Percentiles rank a stretch among this genome's conserved stretches.
phyloP scores from a whole-genome alignment of 2,113 vertebrate species.

The Etheostoma spectabile region DNA sequence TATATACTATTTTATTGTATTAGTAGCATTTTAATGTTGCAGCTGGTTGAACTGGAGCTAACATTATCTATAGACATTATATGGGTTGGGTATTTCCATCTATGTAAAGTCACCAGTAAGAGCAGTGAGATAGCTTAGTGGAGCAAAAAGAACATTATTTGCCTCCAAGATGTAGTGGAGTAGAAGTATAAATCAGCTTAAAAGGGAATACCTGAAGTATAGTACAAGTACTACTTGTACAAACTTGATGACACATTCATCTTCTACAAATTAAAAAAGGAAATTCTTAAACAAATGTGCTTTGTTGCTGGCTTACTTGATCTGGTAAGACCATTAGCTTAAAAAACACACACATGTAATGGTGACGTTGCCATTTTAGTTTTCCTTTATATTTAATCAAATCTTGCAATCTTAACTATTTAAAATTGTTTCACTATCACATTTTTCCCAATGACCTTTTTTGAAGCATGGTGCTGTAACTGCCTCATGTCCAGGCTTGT shows the following conservation, averaged over 20 bases:
- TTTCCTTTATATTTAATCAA: background rate
- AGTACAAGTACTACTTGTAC: background rate
- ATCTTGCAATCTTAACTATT: background rate
- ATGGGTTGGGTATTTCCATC: background rate
- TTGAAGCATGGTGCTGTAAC: background rate
- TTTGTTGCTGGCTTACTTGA: background rate
- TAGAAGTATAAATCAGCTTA: background rate
- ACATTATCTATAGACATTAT: background rate
- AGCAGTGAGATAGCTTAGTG: background rate
- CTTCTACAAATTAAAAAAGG: background rate
- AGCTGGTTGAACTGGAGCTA: background rate
- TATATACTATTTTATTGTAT: background rate
- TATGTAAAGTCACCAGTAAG: background rate
- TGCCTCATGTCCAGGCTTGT: background rate
- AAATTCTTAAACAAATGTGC: background rate
- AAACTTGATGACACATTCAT: background rate
- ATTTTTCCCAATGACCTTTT: conserved; percentile 3
- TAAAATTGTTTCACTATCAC: background rate
- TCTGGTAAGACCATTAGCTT: background rate
- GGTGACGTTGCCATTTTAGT: no score
- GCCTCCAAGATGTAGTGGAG: background rate
- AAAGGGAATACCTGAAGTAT: background rate
- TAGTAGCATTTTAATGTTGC: background rate
- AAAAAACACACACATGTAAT: background rate
- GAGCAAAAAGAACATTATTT: background rate